Evolutionary conservation across 2,113 vertebrate species (phyloP).

Genomic region (Todiramphus chloris): DNA sequence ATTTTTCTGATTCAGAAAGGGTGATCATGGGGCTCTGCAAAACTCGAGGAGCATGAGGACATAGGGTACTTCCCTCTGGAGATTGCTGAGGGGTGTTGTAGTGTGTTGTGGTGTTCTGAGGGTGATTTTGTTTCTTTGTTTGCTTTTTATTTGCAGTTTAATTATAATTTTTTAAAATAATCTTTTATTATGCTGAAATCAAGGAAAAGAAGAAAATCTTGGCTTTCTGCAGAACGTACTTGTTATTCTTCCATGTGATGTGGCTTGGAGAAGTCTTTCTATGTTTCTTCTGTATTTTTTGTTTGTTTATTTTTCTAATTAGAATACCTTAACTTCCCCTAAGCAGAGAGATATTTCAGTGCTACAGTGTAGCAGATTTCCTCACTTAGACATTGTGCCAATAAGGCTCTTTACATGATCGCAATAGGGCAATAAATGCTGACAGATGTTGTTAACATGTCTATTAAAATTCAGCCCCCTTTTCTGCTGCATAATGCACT

Average conservation of each 20-base stretch:
- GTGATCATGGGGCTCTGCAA: neutral
- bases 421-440: conserved; percentile 41
- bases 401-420: conserved; percentile 34
- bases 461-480: conserved; percentile 57
- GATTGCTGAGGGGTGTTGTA: neutral
- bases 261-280: neutral
- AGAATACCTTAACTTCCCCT: neutral
- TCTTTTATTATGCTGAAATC: neutral
- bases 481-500: conserved; percentile 20
- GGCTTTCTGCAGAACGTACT: neutral
- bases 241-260: neutral
- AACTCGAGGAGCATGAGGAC: neutral
- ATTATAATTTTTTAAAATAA: neutral
- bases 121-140: neutral
- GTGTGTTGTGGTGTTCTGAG: neutral
- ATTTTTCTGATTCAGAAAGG: conserved; percentile 30
- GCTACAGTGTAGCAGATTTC: neutral
- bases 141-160: neutral
- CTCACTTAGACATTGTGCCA: conserved; percentile 33
- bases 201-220: neutral
- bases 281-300: neutral
- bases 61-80: neutral
- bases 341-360: neutral
- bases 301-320: neutral
- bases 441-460: conserved; percentile 62